phyloP scores from a whole-genome alignment of 2,797 vertebrate genomes.

The Dendrocincla fuliginosa region DNA sequence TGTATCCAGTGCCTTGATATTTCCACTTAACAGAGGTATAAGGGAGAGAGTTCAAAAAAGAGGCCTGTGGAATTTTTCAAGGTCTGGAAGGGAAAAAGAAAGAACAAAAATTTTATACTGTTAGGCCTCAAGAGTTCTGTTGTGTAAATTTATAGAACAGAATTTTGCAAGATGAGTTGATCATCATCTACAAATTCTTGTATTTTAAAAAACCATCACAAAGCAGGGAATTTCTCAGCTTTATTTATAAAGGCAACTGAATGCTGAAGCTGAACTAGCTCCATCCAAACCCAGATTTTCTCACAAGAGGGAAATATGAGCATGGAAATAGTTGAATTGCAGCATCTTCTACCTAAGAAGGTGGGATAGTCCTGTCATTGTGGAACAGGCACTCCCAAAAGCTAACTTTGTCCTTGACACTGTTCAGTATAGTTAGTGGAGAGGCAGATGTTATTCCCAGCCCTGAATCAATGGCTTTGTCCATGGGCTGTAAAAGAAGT shows the following conservation, averaged over 20 bases:
- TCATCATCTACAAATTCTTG: background rate
- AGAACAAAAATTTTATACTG: background rate
- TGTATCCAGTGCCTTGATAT: background rate
- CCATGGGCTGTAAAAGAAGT: background rate
- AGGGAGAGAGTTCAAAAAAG: background rate
- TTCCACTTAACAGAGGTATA: background rate
- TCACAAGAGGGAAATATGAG: background rate
- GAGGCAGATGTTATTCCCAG: background rate
- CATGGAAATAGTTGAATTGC: background rate
- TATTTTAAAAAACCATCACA: background rate
- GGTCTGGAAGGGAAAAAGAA: background rate
- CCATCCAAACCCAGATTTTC: background rate
- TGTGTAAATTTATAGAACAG: background rate
- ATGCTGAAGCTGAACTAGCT: background rate
- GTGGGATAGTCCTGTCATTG: background rate
- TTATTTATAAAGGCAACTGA: background rate
- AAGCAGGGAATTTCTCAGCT: background rate
- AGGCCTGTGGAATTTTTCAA: background rate
- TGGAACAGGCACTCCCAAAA: background rate
- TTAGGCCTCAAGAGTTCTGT: background rate
- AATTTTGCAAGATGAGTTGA: background rate
- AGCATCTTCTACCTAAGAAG: background rate
- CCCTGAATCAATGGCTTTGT: background rate
- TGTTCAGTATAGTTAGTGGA: background rate
- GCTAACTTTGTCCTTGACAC: background rate